A percentile compares a stretch with the other conserved stretches of the same genome.
These are phyloP conservation scores for Dermochelys coriacea DNA, from an alignment of 2,797 vertebrate genomes.

Conservation along the genomic window DNA sequence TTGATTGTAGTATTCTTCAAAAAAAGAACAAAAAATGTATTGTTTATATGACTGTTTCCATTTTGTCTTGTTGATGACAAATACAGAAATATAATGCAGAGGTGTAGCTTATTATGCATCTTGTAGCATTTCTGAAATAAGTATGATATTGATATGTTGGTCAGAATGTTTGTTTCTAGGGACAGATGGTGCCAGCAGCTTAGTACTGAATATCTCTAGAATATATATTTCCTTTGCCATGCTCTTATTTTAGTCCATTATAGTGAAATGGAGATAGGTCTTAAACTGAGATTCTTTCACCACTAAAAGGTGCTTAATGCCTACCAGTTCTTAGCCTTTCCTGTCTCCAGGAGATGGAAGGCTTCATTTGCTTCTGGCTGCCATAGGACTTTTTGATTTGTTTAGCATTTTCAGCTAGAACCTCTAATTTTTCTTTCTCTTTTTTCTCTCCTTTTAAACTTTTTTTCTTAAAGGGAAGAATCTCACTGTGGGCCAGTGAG, in stretches of 20 bases:
- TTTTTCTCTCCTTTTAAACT: neutral
- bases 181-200: conserved; percentile 7
- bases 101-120: conserved; percentile 17
- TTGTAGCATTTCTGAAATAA: neutral
- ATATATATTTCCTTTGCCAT: conserved; percentile 33
- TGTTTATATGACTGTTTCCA: conserved; percentile 47
- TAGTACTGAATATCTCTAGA: neutral
- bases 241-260: neutral
- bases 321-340: neutral
- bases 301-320: neutral
- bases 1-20: neutral
- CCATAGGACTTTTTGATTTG: neutral
- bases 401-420: neutral
- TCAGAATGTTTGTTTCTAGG: conserved; percentile 60
- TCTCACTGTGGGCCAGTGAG: rapidly evolving
- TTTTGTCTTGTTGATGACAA: neutral
- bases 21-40: conserved; percentile 31
- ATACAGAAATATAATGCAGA: neutral
- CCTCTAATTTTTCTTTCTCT: neutral
- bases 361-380: neutral
- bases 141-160: conserved; percentile 28
- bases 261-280: neutral
- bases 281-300: neutral
- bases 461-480: neutral
- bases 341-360: conserved; percentile 13